Conservation (phyloP, 2,797 vertebrate species). For the Tenualosa thibaudeaui region DNA sequence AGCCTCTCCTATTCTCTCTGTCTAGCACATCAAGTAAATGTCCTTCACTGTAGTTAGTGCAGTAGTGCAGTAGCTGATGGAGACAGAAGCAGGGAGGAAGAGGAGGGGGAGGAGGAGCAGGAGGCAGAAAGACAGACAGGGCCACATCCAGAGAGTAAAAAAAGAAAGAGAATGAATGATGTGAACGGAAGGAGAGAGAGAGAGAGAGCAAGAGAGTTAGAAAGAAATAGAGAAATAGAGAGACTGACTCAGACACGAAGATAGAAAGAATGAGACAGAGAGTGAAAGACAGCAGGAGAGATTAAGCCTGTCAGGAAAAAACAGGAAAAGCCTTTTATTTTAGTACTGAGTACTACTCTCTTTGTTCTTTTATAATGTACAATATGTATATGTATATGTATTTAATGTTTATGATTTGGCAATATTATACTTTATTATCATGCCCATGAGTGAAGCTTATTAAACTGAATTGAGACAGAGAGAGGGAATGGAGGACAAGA, state of each 20-base stretch:
- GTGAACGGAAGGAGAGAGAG: not conserved
- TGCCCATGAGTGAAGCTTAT: not conserved
- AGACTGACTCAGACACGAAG: too few species aligned
- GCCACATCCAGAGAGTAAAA: not conserved
- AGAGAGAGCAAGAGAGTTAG: not conserved
- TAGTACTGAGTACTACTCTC: too few species aligned
- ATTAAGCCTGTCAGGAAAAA: too few species aligned
- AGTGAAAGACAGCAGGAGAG: too few species aligned
- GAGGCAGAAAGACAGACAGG: not conserved
- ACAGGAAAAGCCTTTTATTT: too few species aligned
- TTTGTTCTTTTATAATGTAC: not conserved
- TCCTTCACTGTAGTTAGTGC: not conserved
- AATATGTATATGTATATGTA: not conserved
- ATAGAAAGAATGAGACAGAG: too few species aligned
- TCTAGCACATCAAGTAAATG: slow-evolving; percentile 19
- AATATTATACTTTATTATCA: not conserved
- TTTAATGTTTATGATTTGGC: not conserved
- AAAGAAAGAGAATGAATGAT: not conserved
- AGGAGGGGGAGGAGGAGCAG: not conserved
- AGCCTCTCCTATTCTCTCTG: not conserved
- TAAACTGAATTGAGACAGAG: not conserved
- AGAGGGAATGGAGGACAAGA: not conserved
- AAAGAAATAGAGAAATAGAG: not conserved
- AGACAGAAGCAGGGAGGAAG: not conserved
- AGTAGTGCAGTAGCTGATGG: slow-evolving; percentile 2